Conservation (phyloP, 2,797 vertebrate genomes). For the Tiaroga cobitis region DNA sequence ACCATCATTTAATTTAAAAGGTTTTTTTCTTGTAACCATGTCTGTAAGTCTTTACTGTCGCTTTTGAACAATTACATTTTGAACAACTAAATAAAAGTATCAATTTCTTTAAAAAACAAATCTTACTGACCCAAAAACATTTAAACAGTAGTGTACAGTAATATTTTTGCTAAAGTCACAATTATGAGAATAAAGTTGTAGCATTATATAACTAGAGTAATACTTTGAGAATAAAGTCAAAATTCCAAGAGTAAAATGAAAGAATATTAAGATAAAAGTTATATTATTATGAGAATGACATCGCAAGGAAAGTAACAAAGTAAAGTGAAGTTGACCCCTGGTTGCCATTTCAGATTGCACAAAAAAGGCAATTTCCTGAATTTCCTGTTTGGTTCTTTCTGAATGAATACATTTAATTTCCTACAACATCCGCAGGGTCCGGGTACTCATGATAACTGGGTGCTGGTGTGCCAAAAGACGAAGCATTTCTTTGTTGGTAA, state of each 20-base stretch:
- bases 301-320: neutral
- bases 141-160: neutral
- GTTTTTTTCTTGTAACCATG: neutral
- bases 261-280: neutral
- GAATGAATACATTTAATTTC: neutral
- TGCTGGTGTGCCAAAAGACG: neutral
- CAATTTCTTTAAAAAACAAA: too few species aligned
- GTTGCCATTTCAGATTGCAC: neutral
- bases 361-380: slow-evolving; percentile 12
- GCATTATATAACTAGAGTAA: too few species aligned
- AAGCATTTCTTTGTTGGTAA: neutral
- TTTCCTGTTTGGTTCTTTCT: neutral
- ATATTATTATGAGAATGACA: neutral
- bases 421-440: neutral
- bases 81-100: neutral
- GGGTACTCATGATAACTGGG: neutral
- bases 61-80: neutral
- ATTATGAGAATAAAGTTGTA: neutral
- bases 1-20: neutral
- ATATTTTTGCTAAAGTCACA: neutral
- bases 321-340: neutral
- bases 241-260: neutral
- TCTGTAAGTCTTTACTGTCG: neutral
- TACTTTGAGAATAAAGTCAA: neutral
- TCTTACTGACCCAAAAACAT: neutral